Evolutionary conservation across 2,888 invertebrate genomes (phyloP).

Genomic region (Selenia dentaria): DNA sequence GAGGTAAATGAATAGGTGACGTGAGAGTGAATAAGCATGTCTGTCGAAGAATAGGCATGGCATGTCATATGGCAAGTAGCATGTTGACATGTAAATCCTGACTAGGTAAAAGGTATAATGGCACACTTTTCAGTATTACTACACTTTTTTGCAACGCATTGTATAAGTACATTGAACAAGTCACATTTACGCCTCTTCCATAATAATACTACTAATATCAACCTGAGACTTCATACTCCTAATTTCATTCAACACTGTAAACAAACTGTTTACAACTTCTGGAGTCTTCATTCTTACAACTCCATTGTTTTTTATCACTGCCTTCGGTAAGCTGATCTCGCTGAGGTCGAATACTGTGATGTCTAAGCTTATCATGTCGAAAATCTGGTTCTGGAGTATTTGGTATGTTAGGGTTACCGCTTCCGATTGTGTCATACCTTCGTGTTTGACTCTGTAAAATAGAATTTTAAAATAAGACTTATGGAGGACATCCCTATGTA

Average conservation of each 20-base stretch:
- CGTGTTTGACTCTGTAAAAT: slow-evolving; percentile 59
- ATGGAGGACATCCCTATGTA: no score
- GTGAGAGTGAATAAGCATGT: no score
- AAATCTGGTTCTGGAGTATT: slow-evolving; percentile 68
- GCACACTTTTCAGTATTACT: no score
- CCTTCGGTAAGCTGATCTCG: slow-evolving; percentile 63
- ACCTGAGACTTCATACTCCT: not conserved
- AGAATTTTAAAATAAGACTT: slow-evolving; percentile 1
- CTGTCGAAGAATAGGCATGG: no score
- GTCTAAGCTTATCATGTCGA: slow-evolving; percentile 56
- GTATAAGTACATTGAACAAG: no score
- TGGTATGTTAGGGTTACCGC: slow-evolving; percentile 58
- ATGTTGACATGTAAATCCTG: no score
- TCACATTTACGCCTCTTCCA: no score
- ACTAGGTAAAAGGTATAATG: no score
- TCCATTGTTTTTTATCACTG: slow-evolving; percentile 65
- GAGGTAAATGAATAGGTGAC: no score
- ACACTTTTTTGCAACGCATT: no score
- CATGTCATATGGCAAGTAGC: no score
- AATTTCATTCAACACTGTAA: slow-evolving; percentile 57
- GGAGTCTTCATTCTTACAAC: slow-evolving; percentile 71
- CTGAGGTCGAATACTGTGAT: slow-evolving; percentile 62
- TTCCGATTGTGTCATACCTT: slow-evolving; percentile 50
- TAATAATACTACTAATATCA: no score
- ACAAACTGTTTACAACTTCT: slow-evolving; percentile 67